Conservation (phyloP, 2,797 vertebrate species). For the Bufotes viridis region DNA sequence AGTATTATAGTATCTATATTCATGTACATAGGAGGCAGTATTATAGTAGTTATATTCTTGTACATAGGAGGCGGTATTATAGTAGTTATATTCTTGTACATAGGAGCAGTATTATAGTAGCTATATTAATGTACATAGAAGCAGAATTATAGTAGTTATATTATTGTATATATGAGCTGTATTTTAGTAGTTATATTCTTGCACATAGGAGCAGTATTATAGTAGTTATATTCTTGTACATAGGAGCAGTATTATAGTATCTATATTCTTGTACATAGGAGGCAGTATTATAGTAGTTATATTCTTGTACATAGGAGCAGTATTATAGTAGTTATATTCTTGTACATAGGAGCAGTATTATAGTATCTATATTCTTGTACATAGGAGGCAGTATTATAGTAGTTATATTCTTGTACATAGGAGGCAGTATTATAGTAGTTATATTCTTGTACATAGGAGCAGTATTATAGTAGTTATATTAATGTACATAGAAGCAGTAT, state of each 20-base stretch:
- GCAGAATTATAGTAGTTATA: constrained; percentile 13
- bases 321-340: constrained; percentile 9
- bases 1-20: constrained; percentile 8
- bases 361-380: constrained; percentile 5
- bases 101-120: not conserved
- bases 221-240: constrained; percentile 2
- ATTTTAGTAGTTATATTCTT: constrained; percentile 12
- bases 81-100: constrained; percentile 12
- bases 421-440: constrained; percentile 14
- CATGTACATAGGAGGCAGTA: not conserved
- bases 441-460: constrained; percentile 1
- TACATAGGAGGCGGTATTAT: not conserved
- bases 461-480: constrained; percentile 20
- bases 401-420: constrained; percentile 2
- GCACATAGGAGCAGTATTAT: not conserved
- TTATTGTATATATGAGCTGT: not conserved
- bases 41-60: constrained; percentile 14
- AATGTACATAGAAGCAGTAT: not conserved
- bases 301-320: not conserved
- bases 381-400: constrained; percentile 5
- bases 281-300: constrained; percentile 6
- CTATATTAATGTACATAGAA: not conserved
- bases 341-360: not conserved
- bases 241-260: not conserved
- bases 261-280: constrained; percentile 8